These are phyloP conservation scores for Clamator glandarius DNA, from an alignment of 2,797 vertebrate species.

Conservation along the genomic window DNA sequence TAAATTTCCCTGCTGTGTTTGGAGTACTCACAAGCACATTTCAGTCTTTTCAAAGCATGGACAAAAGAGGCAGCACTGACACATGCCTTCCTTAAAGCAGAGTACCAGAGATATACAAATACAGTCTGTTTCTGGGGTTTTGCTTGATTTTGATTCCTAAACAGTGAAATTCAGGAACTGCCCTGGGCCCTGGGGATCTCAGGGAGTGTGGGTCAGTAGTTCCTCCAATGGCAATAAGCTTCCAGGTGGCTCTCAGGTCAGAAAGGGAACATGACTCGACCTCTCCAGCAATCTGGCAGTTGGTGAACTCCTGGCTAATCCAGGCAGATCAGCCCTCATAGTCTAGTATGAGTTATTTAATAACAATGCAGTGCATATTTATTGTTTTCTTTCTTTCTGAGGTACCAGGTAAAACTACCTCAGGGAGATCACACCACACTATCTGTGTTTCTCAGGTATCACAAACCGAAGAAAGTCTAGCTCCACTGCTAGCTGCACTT, in stretches of 20 bases:
- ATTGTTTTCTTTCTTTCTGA: not conserved
- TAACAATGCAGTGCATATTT: not conserved
- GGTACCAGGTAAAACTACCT: not conserved
- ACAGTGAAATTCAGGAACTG: not conserved
- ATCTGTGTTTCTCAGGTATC: not conserved
- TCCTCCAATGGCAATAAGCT: accelerated
- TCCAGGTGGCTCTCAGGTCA: not conserved
- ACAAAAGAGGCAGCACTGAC: not conserved
- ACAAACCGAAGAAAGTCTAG: not conserved
- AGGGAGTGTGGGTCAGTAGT: accelerated
- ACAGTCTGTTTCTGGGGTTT: accelerated
- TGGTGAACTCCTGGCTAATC: accelerated
- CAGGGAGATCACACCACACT: not conserved
- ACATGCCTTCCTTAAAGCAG: accelerated
- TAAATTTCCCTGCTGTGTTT: not conserved
- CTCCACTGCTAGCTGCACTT: not conserved
- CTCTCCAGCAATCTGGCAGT: not conserved
- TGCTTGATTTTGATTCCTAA: not conserved
- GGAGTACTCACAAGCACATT: not conserved
- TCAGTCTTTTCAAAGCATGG: not conserved
- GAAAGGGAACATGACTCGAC: not conserved
- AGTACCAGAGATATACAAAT: not conserved
- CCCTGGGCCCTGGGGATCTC: not conserved
- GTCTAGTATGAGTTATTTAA: not conserved
- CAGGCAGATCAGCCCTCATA: not conserved